A percentile compares a stretch with the other conserved stretches of the same genome.
Evolutionary conservation across 2,888 invertebrate genomes (phyloP).

Genomic region (Phengaris alcon): DNA sequence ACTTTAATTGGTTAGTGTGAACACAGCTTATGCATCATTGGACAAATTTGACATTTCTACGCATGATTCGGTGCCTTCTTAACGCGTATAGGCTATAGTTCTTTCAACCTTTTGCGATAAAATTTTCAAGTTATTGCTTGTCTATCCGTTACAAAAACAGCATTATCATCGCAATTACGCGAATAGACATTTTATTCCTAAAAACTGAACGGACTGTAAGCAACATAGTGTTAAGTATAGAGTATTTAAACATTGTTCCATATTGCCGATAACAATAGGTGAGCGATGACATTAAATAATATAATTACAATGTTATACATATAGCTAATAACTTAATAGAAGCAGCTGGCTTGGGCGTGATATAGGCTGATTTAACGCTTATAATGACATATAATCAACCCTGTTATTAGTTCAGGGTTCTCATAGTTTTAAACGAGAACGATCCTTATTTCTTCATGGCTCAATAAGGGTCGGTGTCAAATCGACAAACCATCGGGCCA

Average conservation of each 20-base stretch:
- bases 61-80: too few relatives aligned
- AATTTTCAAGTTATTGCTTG: too few relatives aligned
- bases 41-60: too few relatives aligned
- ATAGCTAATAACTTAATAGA: neutral
- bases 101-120: too few relatives aligned
- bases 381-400: neutral
- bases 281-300: neutral
- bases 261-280: slow-evolving; percentile 4
- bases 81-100: too few relatives aligned
- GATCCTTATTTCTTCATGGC: too few relatives aligned
- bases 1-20: too few relatives aligned
- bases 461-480: too few relatives aligned
- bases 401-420: neutral
- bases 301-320: slow-evolving; percentile 7
- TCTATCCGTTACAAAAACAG: too few relatives aligned
- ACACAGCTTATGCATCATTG: too few relatives aligned
- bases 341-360: slow-evolving; percentile 8
- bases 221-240: neutral
- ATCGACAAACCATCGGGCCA: too few relatives aligned
- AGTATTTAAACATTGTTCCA: neutral
- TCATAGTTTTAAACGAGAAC: neutral
- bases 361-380: slow-evolving; percentile 1
- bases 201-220: neutral
- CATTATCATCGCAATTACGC: too few relatives aligned
- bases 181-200: neutral